Evolutionary conservation across 2,888 invertebrate genomes (phyloP).

Genomic region (Prenolepis imparis): DNA sequence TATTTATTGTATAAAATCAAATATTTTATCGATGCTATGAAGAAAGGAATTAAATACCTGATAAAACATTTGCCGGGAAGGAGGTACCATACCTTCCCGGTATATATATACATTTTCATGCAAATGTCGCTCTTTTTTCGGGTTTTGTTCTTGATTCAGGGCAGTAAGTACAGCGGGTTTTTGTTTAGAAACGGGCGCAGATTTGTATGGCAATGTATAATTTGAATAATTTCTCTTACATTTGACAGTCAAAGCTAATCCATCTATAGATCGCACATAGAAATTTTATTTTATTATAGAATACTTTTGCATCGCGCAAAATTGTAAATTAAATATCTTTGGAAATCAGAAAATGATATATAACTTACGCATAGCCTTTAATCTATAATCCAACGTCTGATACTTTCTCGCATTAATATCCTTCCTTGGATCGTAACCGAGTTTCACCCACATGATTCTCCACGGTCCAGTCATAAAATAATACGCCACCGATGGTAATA

Average conservation of each 20-base stretch:
- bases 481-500: constrained; percentile 94
- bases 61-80: constrained; percentile 95
- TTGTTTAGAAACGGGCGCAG: constrained; percentile 85
- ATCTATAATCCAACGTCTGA: constrained; percentile 95
- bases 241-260: constrained; percentile 87
- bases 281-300: constrained; percentile 14
- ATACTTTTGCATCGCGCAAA: background rate
- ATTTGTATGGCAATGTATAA: constrained; percentile 86
- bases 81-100: constrained; percentile 91
- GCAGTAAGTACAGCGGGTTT: constrained; percentile 81
- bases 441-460: constrained; percentile 95
- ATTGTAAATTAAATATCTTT: background rate
- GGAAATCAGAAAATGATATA: background rate
- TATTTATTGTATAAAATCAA: constrained; percentile 1
- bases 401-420: constrained; percentile 93
- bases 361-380: constrained; percentile 88
- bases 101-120: constrained; percentile 88
- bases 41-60: constrained; percentile 88
- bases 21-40: background rate
- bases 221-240: constrained; percentile 87
- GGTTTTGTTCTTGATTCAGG: constrained; percentile 77
- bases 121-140: constrained; percentile 80
- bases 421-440: constrained; percentile 96
- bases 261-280: constrained; percentile 82
- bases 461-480: constrained; percentile 97